Conservation (phyloP, 1,140 invertebrate genomes). For the Xylocopa sonorina region DNA sequence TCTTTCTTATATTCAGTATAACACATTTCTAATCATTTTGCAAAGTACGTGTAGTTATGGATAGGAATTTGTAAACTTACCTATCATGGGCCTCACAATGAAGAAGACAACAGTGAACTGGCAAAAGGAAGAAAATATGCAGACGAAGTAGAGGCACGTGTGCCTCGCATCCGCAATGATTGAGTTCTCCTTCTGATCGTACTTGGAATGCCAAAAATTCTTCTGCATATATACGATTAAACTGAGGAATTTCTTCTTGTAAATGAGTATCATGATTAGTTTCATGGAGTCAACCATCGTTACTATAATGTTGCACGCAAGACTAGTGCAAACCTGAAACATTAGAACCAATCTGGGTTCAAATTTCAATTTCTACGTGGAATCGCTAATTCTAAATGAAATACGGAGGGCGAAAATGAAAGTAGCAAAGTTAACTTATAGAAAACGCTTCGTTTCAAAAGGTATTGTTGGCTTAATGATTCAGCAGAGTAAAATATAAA, state of each 20-base stretch:
- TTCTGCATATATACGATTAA: background rate
- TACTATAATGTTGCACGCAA: background rate
- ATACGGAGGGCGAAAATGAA: no score
- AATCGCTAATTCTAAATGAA: background rate
- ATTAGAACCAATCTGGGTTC: background rate
- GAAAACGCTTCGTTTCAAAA: no score
- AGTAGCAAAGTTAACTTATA: no score
- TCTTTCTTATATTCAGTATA: no score
- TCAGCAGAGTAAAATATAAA: no score
- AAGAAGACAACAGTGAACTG: conserved; percentile 41
- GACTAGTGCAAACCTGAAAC: background rate
- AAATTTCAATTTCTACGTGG: background rate
- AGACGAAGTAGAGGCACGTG: conserved; percentile 44
- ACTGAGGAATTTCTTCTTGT: background rate
- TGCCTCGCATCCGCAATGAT: conserved; percentile 32
- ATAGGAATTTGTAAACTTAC: conserved; percentile 33
- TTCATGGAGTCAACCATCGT: background rate
- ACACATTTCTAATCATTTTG: no score
- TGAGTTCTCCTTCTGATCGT: background rate
- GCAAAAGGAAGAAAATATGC: conserved; percentile 47
- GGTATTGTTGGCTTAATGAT: no score
- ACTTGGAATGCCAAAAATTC: background rate
- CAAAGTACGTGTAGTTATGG: no score
- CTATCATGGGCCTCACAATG: conserved; percentile 48
- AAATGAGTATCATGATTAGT: background rate